These are phyloP conservation scores for Calyptomena viridis DNA, from an alignment of 2,113 vertebrate species.

Conservation along the genomic window DNA sequence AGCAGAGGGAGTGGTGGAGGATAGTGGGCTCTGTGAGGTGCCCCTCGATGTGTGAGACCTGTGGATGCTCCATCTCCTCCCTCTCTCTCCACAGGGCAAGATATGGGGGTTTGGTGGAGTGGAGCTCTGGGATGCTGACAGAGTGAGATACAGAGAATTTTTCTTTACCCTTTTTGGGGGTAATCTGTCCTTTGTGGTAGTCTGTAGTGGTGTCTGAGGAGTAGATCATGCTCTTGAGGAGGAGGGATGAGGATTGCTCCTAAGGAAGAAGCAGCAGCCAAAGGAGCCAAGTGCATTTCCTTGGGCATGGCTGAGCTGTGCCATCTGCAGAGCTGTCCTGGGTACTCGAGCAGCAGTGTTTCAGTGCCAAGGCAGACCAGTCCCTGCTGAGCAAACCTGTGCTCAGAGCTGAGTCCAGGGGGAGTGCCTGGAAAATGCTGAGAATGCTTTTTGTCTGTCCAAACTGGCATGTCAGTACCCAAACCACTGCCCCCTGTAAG, in stretches of 20 bases:
- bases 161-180: not conserved
- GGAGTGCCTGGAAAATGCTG: not conserved
- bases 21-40: not conserved
- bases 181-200: not conserved
- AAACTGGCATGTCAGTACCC: accelerated
- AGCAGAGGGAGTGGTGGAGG: not conserved
- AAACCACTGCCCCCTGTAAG: not conserved
- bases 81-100: not conserved
- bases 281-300: not conserved
- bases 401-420: accelerated
- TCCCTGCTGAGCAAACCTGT: not conserved
- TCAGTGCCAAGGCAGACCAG: not conserved
- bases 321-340: not conserved
- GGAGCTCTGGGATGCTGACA: not conserved
- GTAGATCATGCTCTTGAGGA: not conserved
- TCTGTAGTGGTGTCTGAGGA: not conserved
- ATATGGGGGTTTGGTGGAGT: accelerated
- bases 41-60: not conserved
- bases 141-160: not conserved
- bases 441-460: not conserved
- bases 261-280: not conserved
- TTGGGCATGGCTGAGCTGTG: not conserved
- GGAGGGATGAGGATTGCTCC: not conserved
- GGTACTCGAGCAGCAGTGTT: not conserved
- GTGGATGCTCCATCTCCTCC: not conserved